Evolutionary conservation across 2,888 invertebrate species (phyloP), one percentile per base, ranked within the genome.

Genomic region (Phasia obesa): DNA sequence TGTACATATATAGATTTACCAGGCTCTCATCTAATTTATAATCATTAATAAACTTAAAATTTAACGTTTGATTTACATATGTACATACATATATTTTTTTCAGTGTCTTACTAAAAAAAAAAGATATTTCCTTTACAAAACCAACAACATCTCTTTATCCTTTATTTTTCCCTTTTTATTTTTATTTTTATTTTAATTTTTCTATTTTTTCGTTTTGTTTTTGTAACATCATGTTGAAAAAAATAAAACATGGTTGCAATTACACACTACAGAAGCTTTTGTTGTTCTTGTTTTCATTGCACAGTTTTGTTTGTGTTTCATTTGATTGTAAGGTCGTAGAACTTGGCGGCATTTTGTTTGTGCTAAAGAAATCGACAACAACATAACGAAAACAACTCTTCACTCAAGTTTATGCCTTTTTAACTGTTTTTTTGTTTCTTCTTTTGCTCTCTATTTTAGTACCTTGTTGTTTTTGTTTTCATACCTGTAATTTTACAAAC

Each of bases 291-390:
- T 47, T 49, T 17, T 81, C 70, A 76, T 42, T 84, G 77, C 60
- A 44, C 69, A 31, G 57, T 57, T 70, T 70, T 81, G 82, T 84
- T 84, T 73, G 84, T 81, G 81, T 75, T 84, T 81, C 82, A 79
- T 88, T 86, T 86, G 88, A 89, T 88, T 89, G 89, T 90, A 89
- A 90, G 89, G 89, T 89, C 89, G 90, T 89, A 86, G 89, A 90
- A 89, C 89, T 89, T 89, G 88, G 75, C 83, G 83, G 83, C 83
- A 83, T 71, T 75, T 83, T 83, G 83, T 83, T 83, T 83, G 83
- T 84, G 79, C 76, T 74, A 83, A 67, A 80, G 55, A 81, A 79
- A 78, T 57, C 60, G 59, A 84, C 79, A 78, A 69, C 65, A 71
- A 23, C 62, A 74, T 21, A 55, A 70, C 69, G 74, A 62, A 35